phyloP scores from a whole-genome alignment of 2,113 vertebrate genomes.

The Myrmecophaga tridactyla region DNA sequence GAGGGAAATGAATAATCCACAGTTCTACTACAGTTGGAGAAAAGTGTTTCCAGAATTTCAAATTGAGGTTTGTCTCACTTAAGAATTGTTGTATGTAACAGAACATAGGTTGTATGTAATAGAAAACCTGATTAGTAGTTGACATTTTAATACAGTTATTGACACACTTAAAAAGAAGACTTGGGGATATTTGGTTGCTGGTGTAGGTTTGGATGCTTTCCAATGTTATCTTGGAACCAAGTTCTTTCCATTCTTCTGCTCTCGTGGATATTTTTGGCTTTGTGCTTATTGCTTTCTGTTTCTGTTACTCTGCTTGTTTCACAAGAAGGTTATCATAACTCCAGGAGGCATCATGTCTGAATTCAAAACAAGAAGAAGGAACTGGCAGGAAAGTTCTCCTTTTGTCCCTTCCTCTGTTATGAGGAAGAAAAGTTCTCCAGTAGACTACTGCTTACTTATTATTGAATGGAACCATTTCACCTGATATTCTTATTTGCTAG shows the following conservation, averaged over 20 bases:
- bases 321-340: not conserved
- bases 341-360: not conserved
- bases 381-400: not conserved
- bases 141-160: not conserved
- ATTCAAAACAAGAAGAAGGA: not conserved
- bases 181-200: not conserved
- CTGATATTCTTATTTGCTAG: too few relatives aligned
- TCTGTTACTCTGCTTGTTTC: too few relatives aligned
- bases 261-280: too few relatives aligned
- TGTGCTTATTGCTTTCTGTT: not conserved
- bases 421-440: not conserved
- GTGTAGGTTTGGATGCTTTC: not conserved
- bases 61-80: not conserved
- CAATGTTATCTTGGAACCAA: not conserved
- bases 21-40: not conserved
- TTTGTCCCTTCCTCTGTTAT: not conserved
- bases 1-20: not conserved
- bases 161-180: not conserved
- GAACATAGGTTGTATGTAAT: not conserved
- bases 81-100: constrained; percentile 7
- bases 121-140: not conserved
- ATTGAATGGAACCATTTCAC: not conserved
- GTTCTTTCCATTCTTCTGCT: not conserved
- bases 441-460: not conserved
- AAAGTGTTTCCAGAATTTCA: not conserved